Percentiles rank a stretch among this genome's conserved stretches.
Conservation (phyloP, 2,888 invertebrate species). For the Erebia aethiops region DNA sequence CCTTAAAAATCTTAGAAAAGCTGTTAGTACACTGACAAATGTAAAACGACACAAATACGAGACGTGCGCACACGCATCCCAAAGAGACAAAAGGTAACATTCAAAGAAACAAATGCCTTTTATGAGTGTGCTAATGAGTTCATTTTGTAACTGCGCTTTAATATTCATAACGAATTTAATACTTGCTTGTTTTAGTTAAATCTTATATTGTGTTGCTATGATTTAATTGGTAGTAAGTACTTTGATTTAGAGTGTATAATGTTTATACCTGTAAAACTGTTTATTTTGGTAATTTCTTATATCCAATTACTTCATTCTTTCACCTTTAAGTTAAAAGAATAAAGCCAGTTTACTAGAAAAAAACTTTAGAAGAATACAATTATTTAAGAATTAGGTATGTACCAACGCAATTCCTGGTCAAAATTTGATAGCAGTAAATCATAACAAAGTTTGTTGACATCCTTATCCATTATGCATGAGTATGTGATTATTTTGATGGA, state of each 20-base stretch:
- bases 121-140: constrained; percentile 67
- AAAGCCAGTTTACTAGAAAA: not conserved
- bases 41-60: constrained; percentile 59
- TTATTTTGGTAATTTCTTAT: not conserved
- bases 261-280: not conserved
- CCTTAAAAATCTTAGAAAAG: constrained; percentile 74
- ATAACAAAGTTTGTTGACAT: constrained; percentile 69
- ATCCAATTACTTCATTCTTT: not conserved
- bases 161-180: constrained; percentile 53
- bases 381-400: not conserved
- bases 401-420: not conserved
- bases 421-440: constrained; percentile 59
- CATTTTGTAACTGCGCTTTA: constrained; percentile 49
- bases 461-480: constrained; percentile 75
- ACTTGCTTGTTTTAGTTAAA: constrained; percentile 34
- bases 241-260: not conserved
- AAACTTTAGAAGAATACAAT: not conserved
- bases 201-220: constrained; percentile 31
- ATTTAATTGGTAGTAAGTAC: constrained; percentile 11
- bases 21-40: constrained; percentile 67
- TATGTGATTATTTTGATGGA: constrained; percentile 80
- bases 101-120: constrained; percentile 74
- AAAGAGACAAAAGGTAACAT: constrained; percentile 58
- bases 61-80: constrained; percentile 60
- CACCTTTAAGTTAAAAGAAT: not conserved